A percentile compares a stretch with the other conserved stretches of the same genome.
Conservation (phyloP, 1,140 invertebrate species). For the Drosophila athabasca region DNA sequence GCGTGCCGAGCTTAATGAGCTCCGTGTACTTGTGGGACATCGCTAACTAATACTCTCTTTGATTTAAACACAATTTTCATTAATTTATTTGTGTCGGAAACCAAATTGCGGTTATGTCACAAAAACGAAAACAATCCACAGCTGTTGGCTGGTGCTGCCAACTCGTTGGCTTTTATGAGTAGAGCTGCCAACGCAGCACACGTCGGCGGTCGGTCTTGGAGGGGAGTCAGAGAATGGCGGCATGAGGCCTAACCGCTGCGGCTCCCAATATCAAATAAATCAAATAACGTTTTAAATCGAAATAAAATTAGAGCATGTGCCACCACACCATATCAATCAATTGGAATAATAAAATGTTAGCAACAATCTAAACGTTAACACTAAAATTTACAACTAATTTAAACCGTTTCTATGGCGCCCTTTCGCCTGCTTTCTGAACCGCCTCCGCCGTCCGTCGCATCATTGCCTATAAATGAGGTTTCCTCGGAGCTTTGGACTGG, state of each 20-base stretch:
- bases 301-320: constrained; percentile 27
- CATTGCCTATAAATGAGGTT: constrained; percentile 88
- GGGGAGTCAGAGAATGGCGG: too few relatives aligned
- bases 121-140: constrained; percentile 39
- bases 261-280: too few relatives aligned
- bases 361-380: constrained; percentile 61
- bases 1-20: constrained; percentile 88
- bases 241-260: too few relatives aligned
- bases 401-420: constrained; percentile 88
- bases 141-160: constrained; percentile 26
- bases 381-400: constrained; percentile 42
- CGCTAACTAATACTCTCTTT: neutral
- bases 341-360: constrained; percentile 66
- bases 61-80: constrained; percentile 1
- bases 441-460: constrained; percentile 43
- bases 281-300: constrained; percentile 35
- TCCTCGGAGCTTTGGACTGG: constrained; percentile 86
- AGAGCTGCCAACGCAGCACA: too few relatives aligned
- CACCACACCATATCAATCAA: constrained; percentile 32
- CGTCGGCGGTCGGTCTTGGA: too few relatives aligned
- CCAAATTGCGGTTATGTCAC: constrained; percentile 66
- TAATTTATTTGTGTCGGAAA: neutral
- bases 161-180: too few relatives aligned
- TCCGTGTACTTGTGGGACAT: constrained; percentile 87
- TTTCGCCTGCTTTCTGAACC: constrained; percentile 82